phyloP scores from a whole-genome alignment of 2,888 invertebrate genomes.

The Rhopalosiphum nymphaeae region DNA sequence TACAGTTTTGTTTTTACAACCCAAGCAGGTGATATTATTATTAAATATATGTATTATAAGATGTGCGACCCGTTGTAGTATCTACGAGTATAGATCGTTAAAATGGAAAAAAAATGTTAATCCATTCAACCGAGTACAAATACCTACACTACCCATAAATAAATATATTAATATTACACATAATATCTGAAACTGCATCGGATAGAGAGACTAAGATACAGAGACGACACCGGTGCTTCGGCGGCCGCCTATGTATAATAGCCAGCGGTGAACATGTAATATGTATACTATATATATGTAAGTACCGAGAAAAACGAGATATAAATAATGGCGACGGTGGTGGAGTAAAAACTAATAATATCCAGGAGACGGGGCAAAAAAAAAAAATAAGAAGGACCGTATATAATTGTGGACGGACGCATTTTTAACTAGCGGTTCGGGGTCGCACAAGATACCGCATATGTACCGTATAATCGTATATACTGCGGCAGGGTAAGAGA shows the following conservation, averaged over 20 bases:
- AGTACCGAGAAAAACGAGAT: constrained; percentile 43
- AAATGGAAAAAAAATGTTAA: constrained; percentile 31
- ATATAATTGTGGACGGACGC: constrained; percentile 43
- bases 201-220: constrained; percentile 2
- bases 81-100: constrained; percentile 55
- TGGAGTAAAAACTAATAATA: constrained; percentile 30
- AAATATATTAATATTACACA: not conserved
- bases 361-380: not conserved
- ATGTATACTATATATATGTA: not conserved
- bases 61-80: not conserved
- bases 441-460: not conserved
- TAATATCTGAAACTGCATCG: constrained; percentile 18
- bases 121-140: not conserved
- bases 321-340: constrained; percentile 39
- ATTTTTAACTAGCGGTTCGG: constrained; percentile 62
- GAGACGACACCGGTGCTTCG: constrained; percentile 1
- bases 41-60: not conserved
- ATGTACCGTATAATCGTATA: not conserved
- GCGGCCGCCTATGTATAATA: constrained; percentile 7
- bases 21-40: constrained; percentile 29
- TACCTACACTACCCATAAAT: not conserved
- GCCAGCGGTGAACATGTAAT: constrained; percentile 45
- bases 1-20: constrained; percentile 41
- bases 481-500: not conserved
- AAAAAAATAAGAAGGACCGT: constrained; percentile 32